Base-by-base conservation (phyloP, 1,140 invertebrate species). In the Meloidogyne chitwoodi region DNA sequence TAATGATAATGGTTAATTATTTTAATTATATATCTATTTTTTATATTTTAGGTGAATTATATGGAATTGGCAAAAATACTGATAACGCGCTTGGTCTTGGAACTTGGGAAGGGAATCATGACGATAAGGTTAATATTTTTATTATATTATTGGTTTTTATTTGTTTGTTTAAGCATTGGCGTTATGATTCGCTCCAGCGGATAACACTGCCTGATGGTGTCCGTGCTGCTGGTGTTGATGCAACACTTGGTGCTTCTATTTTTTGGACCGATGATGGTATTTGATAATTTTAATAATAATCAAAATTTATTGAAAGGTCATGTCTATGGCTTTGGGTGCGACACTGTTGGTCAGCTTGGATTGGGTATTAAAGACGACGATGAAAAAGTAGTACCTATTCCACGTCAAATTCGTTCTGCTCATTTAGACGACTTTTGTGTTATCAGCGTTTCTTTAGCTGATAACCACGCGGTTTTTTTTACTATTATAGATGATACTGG, bases 1-100 rank as follows among this genome's bases (percentile, higher is more conserved):
- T 1, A 77, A 64, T 75, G 69, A 61, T 14, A 70, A 80, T 56
- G 84, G 83, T 83, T 24, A 48, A 48, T 44, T 24, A 48, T 44
- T 27, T 29, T 31, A 65, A 77, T 76, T 31, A 76, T 19, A 27
- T 26, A 69, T 44, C 75, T 8, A 34, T 31, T 19, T 77, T 64
- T 48, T 67, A 24, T n/a, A 19, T 68, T 83, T 80, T 66, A 81
- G 84, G 82, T 29, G 76, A 82, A 62, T 69, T 85, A 12, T 87
- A 69, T 63, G 81, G 71, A 8, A 83, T 86, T 62, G 84, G 84
- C n/a, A 82, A 82, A 65, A 86, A 86, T 69, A 85, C 83, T 14
- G 84, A 86, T 73, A 86, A 86, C 48, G 81, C 77, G 8, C 76
- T 86, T 19, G 84, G 84, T 29, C 48, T 86, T n/a, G 84, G 83